Evolutionary conservation across 37 sponge, comb jelly and placozoan genomes (phyloP).

Genomic region (Spongia lamella): DNA sequence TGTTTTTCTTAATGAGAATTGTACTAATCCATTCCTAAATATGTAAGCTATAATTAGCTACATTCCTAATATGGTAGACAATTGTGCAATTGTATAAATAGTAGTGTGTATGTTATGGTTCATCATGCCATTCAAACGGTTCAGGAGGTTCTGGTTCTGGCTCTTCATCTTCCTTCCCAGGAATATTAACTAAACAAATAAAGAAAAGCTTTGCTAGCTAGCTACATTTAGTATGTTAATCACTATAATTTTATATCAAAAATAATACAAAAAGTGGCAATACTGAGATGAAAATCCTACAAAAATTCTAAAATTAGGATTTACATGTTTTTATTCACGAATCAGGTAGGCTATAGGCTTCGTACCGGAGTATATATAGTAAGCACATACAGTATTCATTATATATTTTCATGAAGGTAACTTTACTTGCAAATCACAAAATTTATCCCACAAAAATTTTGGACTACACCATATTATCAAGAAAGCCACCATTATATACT

Average conservation of each 20-base stretch:
- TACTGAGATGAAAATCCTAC: background rate
- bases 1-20: background rate
- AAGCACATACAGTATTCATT: too few species aligned
- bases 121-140: constrained; percentile 94
- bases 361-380: too few species aligned
- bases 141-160: constrained; percentile 94
- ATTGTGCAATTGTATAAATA: background rate
- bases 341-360: too few species aligned
- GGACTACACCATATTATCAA: too few species aligned
- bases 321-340: too few species aligned
- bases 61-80: background rate
- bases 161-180: constrained; percentile 81
- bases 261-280: background rate
- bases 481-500: too few species aligned
- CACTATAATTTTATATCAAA: too few species aligned
- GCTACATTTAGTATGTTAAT: background rate
- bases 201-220: background rate
- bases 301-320: too few species aligned
- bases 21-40: background rate
- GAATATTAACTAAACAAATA: constrained; percentile 39
- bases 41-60: background rate
- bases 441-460: too few species aligned
- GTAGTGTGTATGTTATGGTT: constrained; percentile 23
- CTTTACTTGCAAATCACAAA: too few species aligned
- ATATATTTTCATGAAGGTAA: too few species aligned